These are phyloP conservation scores for Mesoligia furuncula DNA, from an alignment of 2,888 invertebrate species.

Conservation along the genomic window DNA sequence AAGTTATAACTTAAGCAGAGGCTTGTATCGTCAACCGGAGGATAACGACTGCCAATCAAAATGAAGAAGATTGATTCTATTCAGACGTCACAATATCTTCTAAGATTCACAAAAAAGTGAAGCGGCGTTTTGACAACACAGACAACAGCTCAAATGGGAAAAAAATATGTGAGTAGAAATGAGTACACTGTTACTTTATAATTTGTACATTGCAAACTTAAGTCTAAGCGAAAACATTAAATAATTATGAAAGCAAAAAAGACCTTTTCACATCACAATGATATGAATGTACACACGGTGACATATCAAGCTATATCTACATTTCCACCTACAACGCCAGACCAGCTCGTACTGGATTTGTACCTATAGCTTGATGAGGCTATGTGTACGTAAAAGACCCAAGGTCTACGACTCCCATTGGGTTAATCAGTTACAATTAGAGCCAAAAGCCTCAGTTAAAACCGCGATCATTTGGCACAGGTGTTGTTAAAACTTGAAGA, in stretches of 20 bases:
- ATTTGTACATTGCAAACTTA: no score
- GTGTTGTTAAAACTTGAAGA: constrained; percentile 17
- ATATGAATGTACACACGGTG: background rate
- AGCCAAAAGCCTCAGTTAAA: constrained; percentile 12
- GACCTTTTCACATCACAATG: background rate
- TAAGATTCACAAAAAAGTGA: constrained; percentile 20
- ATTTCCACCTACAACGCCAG: background rate
- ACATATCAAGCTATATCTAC: background rate
- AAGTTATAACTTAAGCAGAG: constrained; percentile 14
- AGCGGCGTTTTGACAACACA: background rate
- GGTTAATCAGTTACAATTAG: constrained; percentile 38
- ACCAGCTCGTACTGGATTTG: background rate
- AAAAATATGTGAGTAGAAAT: background rate
- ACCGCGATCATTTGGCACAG: constrained; percentile 21
- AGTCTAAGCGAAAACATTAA: no score
- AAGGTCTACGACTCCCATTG: constrained; percentile 20
- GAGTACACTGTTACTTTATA: no score
- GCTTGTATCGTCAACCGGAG: background rate
- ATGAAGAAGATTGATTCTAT: constrained; percentile 44
- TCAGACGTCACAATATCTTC: constrained; percentile 15
- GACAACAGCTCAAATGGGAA: background rate
- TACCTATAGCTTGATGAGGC: background rate
- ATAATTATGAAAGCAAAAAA: background rate
- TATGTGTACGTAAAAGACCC: background rate
- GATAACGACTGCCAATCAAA: constrained; percentile 29